phyloP scores from a whole-genome alignment of 2,113 vertebrate genomes.

The Pogonocichla stellata region DNA sequence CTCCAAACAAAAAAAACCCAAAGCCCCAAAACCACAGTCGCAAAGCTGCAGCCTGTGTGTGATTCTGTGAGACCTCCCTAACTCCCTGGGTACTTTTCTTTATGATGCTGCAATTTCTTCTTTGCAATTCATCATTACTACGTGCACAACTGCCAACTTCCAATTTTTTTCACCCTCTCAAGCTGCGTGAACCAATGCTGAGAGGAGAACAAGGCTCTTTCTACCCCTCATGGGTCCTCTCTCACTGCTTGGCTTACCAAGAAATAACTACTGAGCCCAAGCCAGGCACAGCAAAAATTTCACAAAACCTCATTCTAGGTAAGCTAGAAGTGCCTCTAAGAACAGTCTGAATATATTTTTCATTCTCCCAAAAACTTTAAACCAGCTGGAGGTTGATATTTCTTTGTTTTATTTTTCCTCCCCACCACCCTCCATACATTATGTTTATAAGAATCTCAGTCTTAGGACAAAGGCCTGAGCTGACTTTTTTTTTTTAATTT shows the following conservation, averaged over 20 bases:
- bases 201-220: neutral
- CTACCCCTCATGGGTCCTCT: neutral
- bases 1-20: neutral
- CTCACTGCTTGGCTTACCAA: neutral
- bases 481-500: neutral
- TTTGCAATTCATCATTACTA: neutral
- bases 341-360: neutral
- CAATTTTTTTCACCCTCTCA: neutral
- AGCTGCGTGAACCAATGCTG: neutral
- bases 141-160: neutral
- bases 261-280: neutral
- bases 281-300: neutral
- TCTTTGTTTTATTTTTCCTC: neutral
- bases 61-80: neutral
- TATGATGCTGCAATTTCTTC: neutral
- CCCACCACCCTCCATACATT: rapidly evolving
- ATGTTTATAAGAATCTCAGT: neutral
- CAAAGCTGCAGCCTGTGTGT: neutral
- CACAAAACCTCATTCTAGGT: neutral
- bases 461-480: neutral
- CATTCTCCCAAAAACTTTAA: neutral
- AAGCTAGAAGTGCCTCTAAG: neutral
- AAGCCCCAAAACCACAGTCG: rapidly evolving
- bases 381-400: neutral
- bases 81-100: neutral